Evolutionary conservation across 2,888 invertebrate species (phyloP).

Genomic region (Molanna angustata): DNA sequence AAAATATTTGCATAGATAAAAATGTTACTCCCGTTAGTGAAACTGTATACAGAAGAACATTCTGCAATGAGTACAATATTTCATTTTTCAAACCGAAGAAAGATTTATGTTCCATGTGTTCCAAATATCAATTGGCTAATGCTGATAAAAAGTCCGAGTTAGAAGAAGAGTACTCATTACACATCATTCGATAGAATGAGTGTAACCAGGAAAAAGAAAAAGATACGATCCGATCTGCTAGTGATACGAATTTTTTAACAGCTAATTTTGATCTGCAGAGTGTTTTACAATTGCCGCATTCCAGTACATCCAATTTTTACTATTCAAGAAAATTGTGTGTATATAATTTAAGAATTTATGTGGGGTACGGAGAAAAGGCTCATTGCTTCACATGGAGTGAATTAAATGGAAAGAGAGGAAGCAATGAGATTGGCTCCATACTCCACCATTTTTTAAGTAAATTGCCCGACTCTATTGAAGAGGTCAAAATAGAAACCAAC

Average conservation of each 20-base stretch:
- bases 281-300: neutral
- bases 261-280: constrained; percentile 1
- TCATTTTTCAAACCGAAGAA: constrained; percentile 3
- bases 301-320: neutral
- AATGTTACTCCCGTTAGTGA: neutral
- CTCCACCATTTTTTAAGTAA: neutral
- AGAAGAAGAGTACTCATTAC: constrained; percentile 1
- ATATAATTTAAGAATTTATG: constrained; percentile 4
- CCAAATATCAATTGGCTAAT: neutral
- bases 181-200: constrained; percentile 2
- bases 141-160: neutral
- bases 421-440: constrained; percentile 1
- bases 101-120: constrained; percentile 2
- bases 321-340: constrained; percentile 2
- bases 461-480: neutral
- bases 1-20: neutral
- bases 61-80: neutral
- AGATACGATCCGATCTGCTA: neutral
- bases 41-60: neutral
- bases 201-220: constrained; percentile 1
- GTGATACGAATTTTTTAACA: neutral
- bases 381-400: constrained; percentile 7
- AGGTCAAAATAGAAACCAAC: constrained; percentile 9
- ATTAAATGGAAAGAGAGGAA: constrained; percentile 1
- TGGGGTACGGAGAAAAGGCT: neutral